These are phyloP conservation scores for Lutjanus argentimaculatus DNA, from an alignment of 2,797 vertebrate species.

Conservation along the genomic window DNA sequence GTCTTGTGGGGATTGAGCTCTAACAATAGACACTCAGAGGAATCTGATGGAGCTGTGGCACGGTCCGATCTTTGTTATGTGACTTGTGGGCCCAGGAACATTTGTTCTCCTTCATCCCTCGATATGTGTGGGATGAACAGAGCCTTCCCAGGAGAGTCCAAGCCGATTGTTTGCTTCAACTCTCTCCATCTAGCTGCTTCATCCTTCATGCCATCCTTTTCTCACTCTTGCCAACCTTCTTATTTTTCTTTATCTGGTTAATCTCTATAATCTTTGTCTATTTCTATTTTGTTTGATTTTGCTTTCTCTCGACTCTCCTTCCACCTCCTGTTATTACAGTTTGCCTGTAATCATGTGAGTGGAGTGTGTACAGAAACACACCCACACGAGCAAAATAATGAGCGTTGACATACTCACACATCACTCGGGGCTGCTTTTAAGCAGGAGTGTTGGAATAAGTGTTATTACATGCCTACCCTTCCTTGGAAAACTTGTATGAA, in stretches of 20 bases:
- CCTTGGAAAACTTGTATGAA: not conserved
- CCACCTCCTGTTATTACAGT: conserved; percentile 56
- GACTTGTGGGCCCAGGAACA: conserved; percentile 78
- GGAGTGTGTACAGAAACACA: conserved; percentile 45
- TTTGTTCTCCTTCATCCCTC: conserved; percentile 79
- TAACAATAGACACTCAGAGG: conserved; percentile 74
- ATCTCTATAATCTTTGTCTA: conserved; percentile 49
- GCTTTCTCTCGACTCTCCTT: conserved; percentile 12
- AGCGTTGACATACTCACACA: conserved; percentile 29
- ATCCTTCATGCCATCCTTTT: conserved; percentile 46
- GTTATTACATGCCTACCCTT: conserved; percentile 18
- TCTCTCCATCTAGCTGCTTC: conserved; percentile 55
- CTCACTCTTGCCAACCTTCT: conserved; percentile 46
- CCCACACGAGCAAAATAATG: conserved; percentile 47
- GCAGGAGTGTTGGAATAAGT: conserved; percentile 41
- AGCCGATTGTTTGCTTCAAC: conserved; percentile 64
- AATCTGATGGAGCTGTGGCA: conserved; percentile 60
- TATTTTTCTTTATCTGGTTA: conserved; percentile 50
- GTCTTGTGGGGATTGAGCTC: conserved; percentile 66
- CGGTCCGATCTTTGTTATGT: conserved; percentile 67
- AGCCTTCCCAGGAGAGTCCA: conserved; percentile 74
- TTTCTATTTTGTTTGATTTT: conserved; percentile 60
- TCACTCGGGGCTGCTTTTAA: conserved; percentile 33
- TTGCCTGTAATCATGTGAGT: conserved; percentile 48
- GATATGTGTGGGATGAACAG: conserved; percentile 79